Evolutionary conservation across 2,797 vertebrate genomes (phyloP).

Genomic region (Labroides dimidiatus): DNA sequence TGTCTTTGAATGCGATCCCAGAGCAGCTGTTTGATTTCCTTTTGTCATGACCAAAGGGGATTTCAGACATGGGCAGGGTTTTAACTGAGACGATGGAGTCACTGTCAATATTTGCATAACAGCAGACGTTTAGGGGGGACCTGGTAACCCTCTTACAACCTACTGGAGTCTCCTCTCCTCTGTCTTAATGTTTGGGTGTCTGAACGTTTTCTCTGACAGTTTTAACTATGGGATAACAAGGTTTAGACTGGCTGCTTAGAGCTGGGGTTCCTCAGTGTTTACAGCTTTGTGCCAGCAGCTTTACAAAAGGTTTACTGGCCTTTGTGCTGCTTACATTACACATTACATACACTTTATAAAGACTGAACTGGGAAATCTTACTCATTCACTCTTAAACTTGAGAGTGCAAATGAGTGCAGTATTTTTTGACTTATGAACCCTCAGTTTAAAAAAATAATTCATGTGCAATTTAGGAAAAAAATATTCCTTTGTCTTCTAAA

Average conservation of each 20-base stretch:
- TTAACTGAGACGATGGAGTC: slow-evolving; percentile 54
- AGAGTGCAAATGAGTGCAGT: slow-evolving; percentile 3
- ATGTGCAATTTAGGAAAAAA: neutral
- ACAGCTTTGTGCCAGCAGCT: slow-evolving; percentile 45
- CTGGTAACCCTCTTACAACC: slow-evolving; percentile 63
- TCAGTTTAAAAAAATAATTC: neutral
- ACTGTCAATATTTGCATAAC: slow-evolving; percentile 77
- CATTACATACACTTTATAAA: slow-evolving; percentile 36
- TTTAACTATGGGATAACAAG: slow-evolving; percentile 55
- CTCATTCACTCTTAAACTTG: slow-evolving; percentile 7
- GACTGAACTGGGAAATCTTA: slow-evolving; percentile 27
- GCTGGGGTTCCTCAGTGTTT: slow-evolving; percentile 49
- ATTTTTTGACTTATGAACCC: neutral
- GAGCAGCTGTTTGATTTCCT: slow-evolving; percentile 54
- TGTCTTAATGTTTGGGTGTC: slow-evolving; percentile 40
- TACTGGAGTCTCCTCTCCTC: neutral
- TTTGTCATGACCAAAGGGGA: slow-evolving; percentile 13
- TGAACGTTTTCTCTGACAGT: slow-evolving; percentile 50
- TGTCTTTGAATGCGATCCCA: slow-evolving; percentile 39
- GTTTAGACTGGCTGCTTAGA: slow-evolving; percentile 51
- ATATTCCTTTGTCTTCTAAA: neutral
- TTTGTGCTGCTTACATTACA: slow-evolving; percentile 52
- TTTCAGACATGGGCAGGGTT: slow-evolving; percentile 42
- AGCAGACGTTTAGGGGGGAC: slow-evolving; percentile 52
- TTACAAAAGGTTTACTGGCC: slow-evolving; percentile 55